Evolutionary conservation across 37 sponge, comb jelly and placozoan species (phyloP).

Genomic region (Aplysina aerophoba): DNA sequence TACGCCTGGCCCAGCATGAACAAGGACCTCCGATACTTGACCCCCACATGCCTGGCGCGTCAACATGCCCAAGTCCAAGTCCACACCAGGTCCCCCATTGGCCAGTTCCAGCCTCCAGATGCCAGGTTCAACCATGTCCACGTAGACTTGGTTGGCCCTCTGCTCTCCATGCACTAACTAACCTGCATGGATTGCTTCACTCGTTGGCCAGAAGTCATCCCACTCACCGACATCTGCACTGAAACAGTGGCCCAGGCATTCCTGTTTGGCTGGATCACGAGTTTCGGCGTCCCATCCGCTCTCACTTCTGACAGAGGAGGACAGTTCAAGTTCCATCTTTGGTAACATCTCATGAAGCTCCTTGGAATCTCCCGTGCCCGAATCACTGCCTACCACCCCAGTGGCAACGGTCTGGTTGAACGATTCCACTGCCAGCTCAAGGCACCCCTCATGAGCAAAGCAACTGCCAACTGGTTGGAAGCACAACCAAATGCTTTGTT

Average conservation of each 20-base stretch:
- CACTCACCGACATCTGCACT: constrained; percentile 14
- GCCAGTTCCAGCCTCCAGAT: constrained; percentile 15
- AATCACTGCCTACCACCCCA: constrained; percentile 48
- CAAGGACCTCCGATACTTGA: constrained; percentile 36
- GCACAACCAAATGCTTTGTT: neutral
- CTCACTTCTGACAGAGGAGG: constrained; percentile 57
- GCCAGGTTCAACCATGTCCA: constrained; percentile 42
- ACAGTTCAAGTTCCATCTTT: constrained; percentile 58
- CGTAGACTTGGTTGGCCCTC: constrained; percentile 58
- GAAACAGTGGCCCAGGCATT: constrained; percentile 60
- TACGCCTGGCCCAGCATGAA: constrained; percentile 57
- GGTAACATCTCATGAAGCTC: constrained; percentile 30
- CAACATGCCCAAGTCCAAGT: constrained; percentile 39
- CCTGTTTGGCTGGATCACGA: constrained; percentile 48
- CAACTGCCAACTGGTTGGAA: neutral
- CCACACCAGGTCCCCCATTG: constrained; percentile 31
- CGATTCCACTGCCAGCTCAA: constrained; percentile 58
- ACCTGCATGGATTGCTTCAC: constrained; percentile 48
- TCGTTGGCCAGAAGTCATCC: constrained; percentile 56
- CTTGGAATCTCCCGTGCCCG: constrained; percentile 47
- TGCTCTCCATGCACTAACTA: constrained; percentile 43
- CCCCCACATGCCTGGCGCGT: constrained; percentile 31
- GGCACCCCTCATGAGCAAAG: constrained; percentile 35
- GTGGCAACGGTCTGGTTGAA: constrained; percentile 60
- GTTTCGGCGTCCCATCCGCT: constrained; percentile 61